These are phyloP conservation scores for Drosophila littoralis DNA, from an alignment of 1,140 invertebrate species.

Conservation along the genomic window DNA sequence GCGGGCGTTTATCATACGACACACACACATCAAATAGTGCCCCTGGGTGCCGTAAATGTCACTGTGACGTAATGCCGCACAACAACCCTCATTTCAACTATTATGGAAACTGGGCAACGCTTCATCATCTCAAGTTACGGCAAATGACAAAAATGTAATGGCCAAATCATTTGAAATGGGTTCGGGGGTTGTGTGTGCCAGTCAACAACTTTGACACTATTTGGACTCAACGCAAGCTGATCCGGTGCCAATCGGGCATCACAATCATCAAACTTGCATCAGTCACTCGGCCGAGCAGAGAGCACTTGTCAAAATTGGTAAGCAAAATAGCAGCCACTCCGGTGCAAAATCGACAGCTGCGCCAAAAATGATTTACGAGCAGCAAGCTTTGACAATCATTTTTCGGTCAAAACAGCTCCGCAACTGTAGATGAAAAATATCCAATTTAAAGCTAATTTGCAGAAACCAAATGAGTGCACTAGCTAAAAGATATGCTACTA, in stretches of 20 bases:
- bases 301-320: slow-evolving; percentile 46
- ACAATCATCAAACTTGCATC: slow-evolving; percentile 42
- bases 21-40: slow-evolving; percentile 21
- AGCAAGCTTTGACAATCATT: slow-evolving; percentile 39
- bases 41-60: slow-evolving; percentile 23
- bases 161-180: slow-evolving; percentile 21
- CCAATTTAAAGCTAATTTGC: slow-evolving; percentile 10
- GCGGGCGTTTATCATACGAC: not conserved
- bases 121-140: slow-evolving; percentile 13
- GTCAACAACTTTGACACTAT: slow-evolving; percentile 44
- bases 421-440: not conserved
- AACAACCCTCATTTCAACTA: too few species aligned
- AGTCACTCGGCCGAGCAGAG: slow-evolving; percentile 25
- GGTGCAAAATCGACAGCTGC: slow-evolving; percentile 35
- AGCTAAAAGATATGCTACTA: not conserved
- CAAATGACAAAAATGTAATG: slow-evolving; percentile 31
- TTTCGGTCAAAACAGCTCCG: slow-evolving; percentile 6
- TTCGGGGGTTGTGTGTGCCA: not conserved
- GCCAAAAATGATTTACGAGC: slow-evolving; percentile 50
- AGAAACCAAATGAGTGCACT: not conserved
- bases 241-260: not conserved
- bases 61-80: slow-evolving; percentile 8
- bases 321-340: slow-evolving; percentile 30
- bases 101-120: not conserved
- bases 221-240: slow-evolving; percentile 22